phyloP scores from a whole-genome alignment of 2,888 invertebrate genomes.

The Polia nebulosa region DNA sequence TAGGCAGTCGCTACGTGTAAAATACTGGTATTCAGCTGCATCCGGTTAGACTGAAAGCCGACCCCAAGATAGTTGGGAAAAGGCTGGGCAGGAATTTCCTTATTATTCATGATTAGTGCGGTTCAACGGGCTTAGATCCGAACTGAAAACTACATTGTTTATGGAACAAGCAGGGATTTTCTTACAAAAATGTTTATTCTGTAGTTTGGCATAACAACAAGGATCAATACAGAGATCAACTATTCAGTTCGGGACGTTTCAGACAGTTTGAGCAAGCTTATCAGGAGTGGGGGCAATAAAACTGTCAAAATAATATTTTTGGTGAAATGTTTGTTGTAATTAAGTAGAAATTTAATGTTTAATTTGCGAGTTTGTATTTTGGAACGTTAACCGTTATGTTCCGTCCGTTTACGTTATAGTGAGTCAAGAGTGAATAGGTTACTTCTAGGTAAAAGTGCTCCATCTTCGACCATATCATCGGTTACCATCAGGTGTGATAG shows the following conservation, averaged over 20 bases:
- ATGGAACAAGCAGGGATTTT: background rate
- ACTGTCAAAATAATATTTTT: slow-evolving; percentile 2
- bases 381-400: too few species aligned
- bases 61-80: too few species aligned
- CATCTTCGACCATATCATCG: too few species aligned
- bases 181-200: slow-evolving; percentile 14
- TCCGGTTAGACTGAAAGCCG: too few species aligned
- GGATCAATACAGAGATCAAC: slow-evolving; percentile 10
- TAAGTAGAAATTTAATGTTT: background rate
- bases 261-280: slow-evolving; percentile 5
- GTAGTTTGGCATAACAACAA: slow-evolving; percentile 1
- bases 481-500: too few species aligned
- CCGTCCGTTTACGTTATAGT: too few species aligned
- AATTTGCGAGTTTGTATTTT: background rate
- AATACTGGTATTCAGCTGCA: too few species aligned
- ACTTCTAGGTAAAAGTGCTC: too few species aligned
- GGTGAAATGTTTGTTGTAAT: slow-evolving; percentile 1
- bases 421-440: too few species aligned
- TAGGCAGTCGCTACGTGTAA: too few species aligned
- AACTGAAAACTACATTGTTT: slow-evolving; percentile 28
- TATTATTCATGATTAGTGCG: slow-evolving; percentile 50
- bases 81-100: too few species aligned
- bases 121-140: slow-evolving; percentile 11
- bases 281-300: background rate
- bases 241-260: slow-evolving; percentile 2